Conservation (phyloP, 2,888 invertebrate genomes). For the Tetragonula carbonaria region DNA sequence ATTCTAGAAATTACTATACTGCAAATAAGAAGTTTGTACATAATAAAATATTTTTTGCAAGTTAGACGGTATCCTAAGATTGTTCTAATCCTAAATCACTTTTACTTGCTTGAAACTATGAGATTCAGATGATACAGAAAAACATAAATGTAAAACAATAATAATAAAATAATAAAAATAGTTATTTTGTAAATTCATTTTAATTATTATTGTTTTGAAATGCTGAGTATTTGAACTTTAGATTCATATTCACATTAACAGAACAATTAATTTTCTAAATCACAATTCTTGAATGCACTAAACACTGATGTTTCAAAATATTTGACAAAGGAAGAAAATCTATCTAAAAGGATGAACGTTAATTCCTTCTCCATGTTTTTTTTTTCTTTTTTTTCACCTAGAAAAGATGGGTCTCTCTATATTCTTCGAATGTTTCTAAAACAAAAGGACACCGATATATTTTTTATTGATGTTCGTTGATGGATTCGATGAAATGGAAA, state of each 20-base stretch:
- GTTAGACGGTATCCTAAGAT: neutral
- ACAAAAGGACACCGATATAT: neutral
- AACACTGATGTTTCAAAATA: neutral
- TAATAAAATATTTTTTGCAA: neutral
- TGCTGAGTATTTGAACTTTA: no score
- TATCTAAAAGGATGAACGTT: neutral
- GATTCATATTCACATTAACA: no score
- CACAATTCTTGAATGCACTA: no score
- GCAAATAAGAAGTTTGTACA: neutral
- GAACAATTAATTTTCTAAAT: neutral
- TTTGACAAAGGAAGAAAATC: neutral
- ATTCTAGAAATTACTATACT: neutral
- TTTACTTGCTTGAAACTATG: neutral
- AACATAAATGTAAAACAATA: neutral
- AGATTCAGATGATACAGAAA: neutral
- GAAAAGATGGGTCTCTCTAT: neutral
- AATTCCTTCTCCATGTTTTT: neutral
- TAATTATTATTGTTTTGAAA: no score
- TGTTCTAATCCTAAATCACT: no score
- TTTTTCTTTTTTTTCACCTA: neutral
- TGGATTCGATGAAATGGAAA: conserved; percentile 16
- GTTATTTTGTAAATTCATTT: no score
- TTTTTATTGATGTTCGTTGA: neutral
- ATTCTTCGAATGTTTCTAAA: neutral
- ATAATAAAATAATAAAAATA: no score